Evolutionary conservation across 2,888 invertebrate genomes (phyloP).

Genomic region (Lymantria monacha): DNA sequence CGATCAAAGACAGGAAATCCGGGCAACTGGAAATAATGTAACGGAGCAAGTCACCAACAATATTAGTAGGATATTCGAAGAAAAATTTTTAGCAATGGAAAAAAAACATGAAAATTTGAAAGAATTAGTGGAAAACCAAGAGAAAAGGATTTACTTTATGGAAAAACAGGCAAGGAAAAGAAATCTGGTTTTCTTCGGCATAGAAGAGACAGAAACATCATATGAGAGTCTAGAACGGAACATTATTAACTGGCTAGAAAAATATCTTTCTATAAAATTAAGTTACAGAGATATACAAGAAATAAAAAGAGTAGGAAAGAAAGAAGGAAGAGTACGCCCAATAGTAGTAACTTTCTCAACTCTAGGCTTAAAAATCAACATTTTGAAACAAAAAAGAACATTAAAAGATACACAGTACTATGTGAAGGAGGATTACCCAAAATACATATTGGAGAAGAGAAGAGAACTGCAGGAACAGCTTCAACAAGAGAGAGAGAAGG

Average conservation of each 20-base stretch:
- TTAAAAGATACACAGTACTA: not conserved
- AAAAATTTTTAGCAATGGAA: constrained; percentile 1
- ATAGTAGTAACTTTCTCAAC: not conserved
- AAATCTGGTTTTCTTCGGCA: not conserved
- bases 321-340: not conserved
- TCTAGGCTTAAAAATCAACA: not conserved
- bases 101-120: not conserved
- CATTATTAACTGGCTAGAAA: not conserved
- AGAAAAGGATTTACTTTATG: too few species aligned
- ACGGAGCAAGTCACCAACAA: not conserved
- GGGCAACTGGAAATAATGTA: not conserved
- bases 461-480: not conserved
- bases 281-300: constrained; percentile 1
- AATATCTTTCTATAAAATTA: not conserved
- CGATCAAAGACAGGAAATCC: not conserved
- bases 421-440: not conserved
- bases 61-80: not conserved
- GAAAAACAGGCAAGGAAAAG: not conserved
- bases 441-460: not conserved
- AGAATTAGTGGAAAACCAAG: constrained; percentile 1
- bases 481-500: not conserved
- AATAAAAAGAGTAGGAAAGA: constrained; percentile 8
- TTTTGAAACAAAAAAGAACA: not conserved
- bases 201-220: too few species aligned
- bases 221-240: too few species aligned